A percentile compares a stretch with the other conserved stretches of the same genome.
Evolutionary conservation across 2,888 invertebrate genomes (phyloP).

Genomic region (Linnaemya vulpina): DNA sequence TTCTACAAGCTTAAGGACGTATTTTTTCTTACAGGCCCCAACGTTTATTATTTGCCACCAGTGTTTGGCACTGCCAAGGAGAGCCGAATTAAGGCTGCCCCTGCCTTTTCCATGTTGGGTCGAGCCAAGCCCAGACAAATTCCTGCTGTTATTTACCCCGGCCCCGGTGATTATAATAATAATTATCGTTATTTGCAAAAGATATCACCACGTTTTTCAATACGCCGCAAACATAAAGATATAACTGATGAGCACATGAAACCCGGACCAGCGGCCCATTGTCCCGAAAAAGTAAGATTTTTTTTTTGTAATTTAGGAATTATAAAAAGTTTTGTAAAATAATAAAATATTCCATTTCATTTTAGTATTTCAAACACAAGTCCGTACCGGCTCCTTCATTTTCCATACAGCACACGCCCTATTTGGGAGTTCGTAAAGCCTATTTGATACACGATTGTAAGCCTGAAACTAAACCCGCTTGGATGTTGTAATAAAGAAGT

Average conservation of each 20-base stretch:
- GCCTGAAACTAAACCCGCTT: constrained; percentile 19
- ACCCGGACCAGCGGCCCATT: constrained; percentile 95
- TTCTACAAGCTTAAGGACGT: background rate
- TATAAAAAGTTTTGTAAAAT: background rate
- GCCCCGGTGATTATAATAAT: constrained; percentile 90
- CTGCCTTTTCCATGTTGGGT: constrained; percentile 93
- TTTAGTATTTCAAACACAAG: constrained; percentile 77
- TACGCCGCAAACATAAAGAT: constrained; percentile 90
- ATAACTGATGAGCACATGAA: constrained; percentile 91
- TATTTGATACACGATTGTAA: constrained; percentile 73
- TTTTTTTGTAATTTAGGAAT: background rate
- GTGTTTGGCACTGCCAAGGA: constrained; percentile 87
- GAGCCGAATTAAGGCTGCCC: constrained; percentile 86
- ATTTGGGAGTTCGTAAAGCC: constrained; percentile 84
- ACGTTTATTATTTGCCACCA: constrained; percentile 92
- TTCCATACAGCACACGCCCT: constrained; percentile 91
- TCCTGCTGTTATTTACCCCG: constrained; percentile 84
- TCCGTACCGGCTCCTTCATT: constrained; percentile 88
- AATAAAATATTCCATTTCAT: background rate
- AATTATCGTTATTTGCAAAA: constrained; percentile 85
- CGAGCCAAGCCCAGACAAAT: constrained; percentile 86
- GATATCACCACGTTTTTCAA: constrained; percentile 91
- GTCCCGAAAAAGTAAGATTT: constrained; percentile 92
- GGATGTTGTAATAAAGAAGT: constrained; percentile 40
- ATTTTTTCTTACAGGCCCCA: constrained; percentile 87